Evolutionary conservation across 2,113 vertebrate genomes (phyloP).

Genomic region (Syrrhaptes paradoxus): DNA sequence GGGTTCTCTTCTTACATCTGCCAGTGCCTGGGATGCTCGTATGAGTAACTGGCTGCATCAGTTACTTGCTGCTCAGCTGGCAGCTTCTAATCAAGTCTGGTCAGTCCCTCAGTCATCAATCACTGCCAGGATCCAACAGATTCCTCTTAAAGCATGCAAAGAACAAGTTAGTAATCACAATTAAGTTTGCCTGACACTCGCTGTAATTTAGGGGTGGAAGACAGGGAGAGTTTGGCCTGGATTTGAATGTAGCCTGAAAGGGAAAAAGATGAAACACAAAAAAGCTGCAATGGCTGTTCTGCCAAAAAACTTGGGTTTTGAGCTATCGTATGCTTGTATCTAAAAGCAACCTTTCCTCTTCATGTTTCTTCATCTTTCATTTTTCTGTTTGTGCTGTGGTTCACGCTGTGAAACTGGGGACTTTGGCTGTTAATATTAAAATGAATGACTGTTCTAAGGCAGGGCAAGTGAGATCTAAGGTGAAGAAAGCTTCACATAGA

Average conservation of each 20-base stretch:
- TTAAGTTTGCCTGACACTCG: neutral
- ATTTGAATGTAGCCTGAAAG: neutral
- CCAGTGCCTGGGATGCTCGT: neutral
- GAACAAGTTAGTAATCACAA: neutral
- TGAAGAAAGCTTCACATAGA: neutral
- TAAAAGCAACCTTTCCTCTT: neutral
- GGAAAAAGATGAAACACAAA: neutral
- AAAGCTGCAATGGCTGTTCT: accelerated
- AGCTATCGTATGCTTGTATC: neutral
- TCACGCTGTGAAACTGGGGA: neutral
- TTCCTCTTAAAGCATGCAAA: neutral
- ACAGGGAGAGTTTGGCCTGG: neutral
- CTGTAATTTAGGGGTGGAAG: neutral
- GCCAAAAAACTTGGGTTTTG: neutral
- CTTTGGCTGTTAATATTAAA: neutral
- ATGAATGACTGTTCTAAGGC: neutral
- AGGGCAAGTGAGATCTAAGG: neutral
- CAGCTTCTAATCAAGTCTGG: neutral
- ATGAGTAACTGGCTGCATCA: neutral
- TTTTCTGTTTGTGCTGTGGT: neutral
- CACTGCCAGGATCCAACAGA: neutral
- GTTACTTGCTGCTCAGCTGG: neutral
- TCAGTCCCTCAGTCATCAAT: neutral
- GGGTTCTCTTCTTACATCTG: neutral
- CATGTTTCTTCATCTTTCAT: neutral